Evolutionary conservation across 92 coral and sea anemone genomes (phyloP), one percentile per base, ranked within the genome.

Genomic region (Isaurus tuberculatus): DNA sequence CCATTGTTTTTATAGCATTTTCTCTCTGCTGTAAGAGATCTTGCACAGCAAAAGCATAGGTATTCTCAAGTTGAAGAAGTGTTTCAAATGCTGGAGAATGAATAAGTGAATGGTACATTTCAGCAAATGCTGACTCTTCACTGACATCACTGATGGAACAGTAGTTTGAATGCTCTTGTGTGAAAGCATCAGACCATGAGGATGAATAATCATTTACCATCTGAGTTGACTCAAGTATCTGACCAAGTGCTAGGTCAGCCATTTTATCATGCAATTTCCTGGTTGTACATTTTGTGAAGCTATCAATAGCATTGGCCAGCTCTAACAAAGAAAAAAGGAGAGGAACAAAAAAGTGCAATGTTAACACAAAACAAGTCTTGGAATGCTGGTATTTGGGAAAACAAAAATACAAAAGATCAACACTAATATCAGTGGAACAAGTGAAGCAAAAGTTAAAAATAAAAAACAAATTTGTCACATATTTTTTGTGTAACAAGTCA

Each of bases 71-170:
- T 74, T 97, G 99, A 29, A 97, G 68, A 2, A 97, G 86, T 31
- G 99, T 97, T 79, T 97, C 99, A 65, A 97, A 87, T 16, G 99
- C 98, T 43, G 99, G 84, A 26, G 99, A 94, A 71, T 94, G 98
- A 33, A 94, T 94, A 81, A 97, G 70, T 8, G 97, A 90, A 71
- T 97, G 96, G 75, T 97, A 97, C 91, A 94, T 97, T 79, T 94
- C 97, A 37, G 99, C 89, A 83, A 94, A 97, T 1, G 94, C 89
- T 9, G 89, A 89, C 57, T 97, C 95, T 60, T 94, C 98, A 63
- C 91, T 97, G 73, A 86, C 84, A 51, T 97, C 99, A 75, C 88
- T 89, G n/a, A 94, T 89, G 7, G 89, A 73, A 20, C 93, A 88
- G 81, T 97, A 97, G 67, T 83, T 87, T 13, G 95, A 86, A 58